Evolutionary conservation across 2,113 vertebrate species (phyloP).

Genomic region (Syngnathus scovelli): DNA sequence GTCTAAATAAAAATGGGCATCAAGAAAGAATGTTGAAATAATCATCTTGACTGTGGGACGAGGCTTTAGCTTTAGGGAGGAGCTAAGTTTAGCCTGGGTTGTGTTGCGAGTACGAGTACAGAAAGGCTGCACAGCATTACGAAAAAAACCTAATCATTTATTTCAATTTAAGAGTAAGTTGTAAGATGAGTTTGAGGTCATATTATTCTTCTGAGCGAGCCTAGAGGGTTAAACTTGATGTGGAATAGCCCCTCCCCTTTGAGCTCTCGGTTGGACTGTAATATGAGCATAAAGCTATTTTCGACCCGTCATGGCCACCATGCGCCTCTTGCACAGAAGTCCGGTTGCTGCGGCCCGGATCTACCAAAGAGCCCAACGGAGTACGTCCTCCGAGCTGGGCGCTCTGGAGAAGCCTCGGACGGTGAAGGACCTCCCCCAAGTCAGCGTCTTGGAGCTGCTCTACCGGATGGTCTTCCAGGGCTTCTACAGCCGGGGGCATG

Average conservation of each 20-base stretch:
- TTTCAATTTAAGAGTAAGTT: background rate
- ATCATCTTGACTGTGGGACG: too few relatives aligned
- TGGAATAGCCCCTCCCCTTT: conserved; percentile 36
- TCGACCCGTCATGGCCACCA: conserved; percentile 41
- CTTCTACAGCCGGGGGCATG: conserved; percentile 61
- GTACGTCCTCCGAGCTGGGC: conserved; percentile 7
- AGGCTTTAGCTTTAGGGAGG: too few relatives aligned
- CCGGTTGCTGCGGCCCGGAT: background rate
- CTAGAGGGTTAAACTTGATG: conserved; percentile 43
- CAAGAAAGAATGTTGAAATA: background rate
- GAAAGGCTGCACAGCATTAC: background rate
- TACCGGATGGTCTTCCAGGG: conserved; percentile 63
- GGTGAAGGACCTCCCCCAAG: conserved; percentile 48
- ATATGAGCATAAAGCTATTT: conserved; percentile 3
- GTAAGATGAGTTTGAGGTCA: background rate
- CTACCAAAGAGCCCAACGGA: conserved; percentile 5
- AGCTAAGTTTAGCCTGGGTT: background rate
- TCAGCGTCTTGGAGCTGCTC: conserved; percentile 39
- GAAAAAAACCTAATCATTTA: background rate
- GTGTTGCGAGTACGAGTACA: background rate
- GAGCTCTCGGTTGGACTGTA: conserved; percentile 16
- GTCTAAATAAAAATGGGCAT: background rate
- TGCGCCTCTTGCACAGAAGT: conserved; percentile 13
- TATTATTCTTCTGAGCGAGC: background rate
- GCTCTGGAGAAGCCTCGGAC: conserved; percentile 37